Evolutionary conservation across 1,140 invertebrate species (phyloP), one percentile per base, ranked within the genome.

Genomic region (Ladona fulva): DNA sequence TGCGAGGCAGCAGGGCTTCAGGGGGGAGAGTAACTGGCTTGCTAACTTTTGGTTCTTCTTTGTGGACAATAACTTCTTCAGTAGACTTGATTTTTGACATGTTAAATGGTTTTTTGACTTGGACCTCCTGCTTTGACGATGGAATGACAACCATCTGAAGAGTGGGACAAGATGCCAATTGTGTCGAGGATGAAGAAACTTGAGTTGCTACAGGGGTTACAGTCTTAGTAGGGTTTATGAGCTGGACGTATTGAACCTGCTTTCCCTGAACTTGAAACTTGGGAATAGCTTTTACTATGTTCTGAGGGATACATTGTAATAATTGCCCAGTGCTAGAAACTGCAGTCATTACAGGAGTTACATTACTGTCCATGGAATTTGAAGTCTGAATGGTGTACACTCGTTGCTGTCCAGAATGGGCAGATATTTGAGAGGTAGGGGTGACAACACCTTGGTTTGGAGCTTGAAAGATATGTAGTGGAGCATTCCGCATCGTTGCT

Each of bases 1-100:
- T 92, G 78, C 89, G 84, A 22, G 87, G 88, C 79, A 88, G 83
- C 59, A 88, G 85, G 74, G 86, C 87, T 77, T 87, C 86, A n/a
- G 86, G 52, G 12, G 52, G 52, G 8, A 37, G 29, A 37, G 29
- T 37, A 8, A 66, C 52, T 19, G 14, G 14, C 14, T 66, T 66
- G 12, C 52, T 22, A 66, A 16, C 16, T 66, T 66, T 66, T 6
- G 52, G 52, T 16, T 66, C 52, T 19, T 66, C 52, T 3, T 66
- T 66, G 52, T 16, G n/a, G 8, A 37, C 29, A 37, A 37, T 8
- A 66, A 66, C 52, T 12, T 66, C 52, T 66, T 66, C 52, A 22
- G 3, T 66, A 22, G 52, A 12, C 12, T 66, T 66, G 3, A 66
- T 3, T 19, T 16, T 66, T 16, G 16, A 19, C 1, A 12, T 5